Percentiles rank a stretch among this genome's conserved stretches.
phyloP scores from a whole-genome alignment of 2,113 vertebrate species.

The Crotalus horridus region DNA sequence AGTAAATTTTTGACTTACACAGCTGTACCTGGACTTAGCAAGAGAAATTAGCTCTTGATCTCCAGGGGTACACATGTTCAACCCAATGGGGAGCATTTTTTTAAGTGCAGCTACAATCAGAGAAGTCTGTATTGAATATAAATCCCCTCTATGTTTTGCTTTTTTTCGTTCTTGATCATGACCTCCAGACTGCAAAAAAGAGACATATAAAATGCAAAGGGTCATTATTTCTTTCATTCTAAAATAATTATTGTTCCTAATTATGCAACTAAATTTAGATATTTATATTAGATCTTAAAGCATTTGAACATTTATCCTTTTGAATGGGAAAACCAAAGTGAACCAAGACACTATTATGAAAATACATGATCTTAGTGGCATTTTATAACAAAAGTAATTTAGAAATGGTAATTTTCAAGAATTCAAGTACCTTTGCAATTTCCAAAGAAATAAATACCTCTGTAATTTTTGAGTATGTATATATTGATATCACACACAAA shows the following conservation, averaged over 20 bases:
- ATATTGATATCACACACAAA: slow-evolving; percentile 27
- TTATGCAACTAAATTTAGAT: neutral
- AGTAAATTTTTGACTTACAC: slow-evolving; percentile 71
- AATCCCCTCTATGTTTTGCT: slow-evolving; percentile 90
- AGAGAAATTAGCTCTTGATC: slow-evolving; percentile 97
- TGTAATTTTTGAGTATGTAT: neutral
- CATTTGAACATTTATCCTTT: neutral
- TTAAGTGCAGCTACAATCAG: slow-evolving; percentile 96
- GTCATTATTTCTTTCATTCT: slow-evolving; percentile 21
- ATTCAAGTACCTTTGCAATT: slow-evolving; percentile 25
- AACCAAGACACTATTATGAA: neutral
- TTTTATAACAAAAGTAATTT: neutral
- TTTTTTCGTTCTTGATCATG: slow-evolving; percentile 97
- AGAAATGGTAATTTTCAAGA: neutral
- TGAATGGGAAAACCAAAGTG: slow-evolving; percentile 16
- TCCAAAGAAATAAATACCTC: neutral
- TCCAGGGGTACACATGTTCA: slow-evolving; percentile 98
- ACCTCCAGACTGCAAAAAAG: slow-evolving; percentile 84
- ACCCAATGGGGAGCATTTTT: slow-evolving; percentile 97
- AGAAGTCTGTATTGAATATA: slow-evolving; percentile 97
- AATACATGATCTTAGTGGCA: neutral
- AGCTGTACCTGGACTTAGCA: slow-evolving; percentile 86
- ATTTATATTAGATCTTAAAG: neutral
- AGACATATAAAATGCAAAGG: slow-evolving; percentile 10
- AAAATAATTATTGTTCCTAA: neutral